phyloP scores from a whole-genome alignment of 2,113 vertebrate genomes.

The Chaetodon trifascialis region DNA sequence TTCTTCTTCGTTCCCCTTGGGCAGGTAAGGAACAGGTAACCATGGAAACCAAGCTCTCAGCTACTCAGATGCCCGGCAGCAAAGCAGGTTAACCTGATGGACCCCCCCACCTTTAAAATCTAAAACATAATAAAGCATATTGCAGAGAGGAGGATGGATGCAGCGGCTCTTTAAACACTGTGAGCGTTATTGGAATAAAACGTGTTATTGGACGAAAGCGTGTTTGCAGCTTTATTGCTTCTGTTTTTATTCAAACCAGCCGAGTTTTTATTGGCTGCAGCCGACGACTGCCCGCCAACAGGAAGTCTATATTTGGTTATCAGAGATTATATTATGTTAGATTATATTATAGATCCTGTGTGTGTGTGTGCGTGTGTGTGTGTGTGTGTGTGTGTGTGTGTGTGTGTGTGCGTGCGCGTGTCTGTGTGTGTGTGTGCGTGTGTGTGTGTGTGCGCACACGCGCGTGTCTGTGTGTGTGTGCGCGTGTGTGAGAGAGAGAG shows the following conservation, averaged over 20 bases:
- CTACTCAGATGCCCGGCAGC: neutral
- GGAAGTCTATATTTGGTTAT: slow-evolving; percentile 47
- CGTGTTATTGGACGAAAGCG: slow-evolving; percentile 8
- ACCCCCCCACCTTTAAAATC: neutral
- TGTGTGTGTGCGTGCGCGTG: no score
- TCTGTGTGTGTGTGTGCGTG: no score
- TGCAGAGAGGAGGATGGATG: neutral
- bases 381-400: neutral
- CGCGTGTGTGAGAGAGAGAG: no score
- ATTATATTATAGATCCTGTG: neutral
- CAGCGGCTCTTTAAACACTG: neutral
- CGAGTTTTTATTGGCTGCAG: slow-evolving; percentile 32
- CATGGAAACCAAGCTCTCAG: neutral
- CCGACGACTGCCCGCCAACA: slow-evolving; percentile 8
- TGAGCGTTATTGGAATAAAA: slow-evolving; percentile 39
- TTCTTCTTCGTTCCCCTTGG: neutral
- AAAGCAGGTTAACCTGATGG: neutral
- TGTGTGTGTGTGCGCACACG: no score
- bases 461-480: no score
- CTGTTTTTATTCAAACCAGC: slow-evolving; percentile 42
- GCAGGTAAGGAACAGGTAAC: slow-evolving; percentile 9
- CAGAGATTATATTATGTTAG: neutral
- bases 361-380: neutral
- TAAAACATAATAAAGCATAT: slow-evolving; percentile 32
- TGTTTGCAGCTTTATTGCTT: slow-evolving; percentile 41